These are phyloP conservation scores for Crenuchus spilurus DNA, from an alignment of 2,797 vertebrate species.

Conservation along the genomic window DNA sequence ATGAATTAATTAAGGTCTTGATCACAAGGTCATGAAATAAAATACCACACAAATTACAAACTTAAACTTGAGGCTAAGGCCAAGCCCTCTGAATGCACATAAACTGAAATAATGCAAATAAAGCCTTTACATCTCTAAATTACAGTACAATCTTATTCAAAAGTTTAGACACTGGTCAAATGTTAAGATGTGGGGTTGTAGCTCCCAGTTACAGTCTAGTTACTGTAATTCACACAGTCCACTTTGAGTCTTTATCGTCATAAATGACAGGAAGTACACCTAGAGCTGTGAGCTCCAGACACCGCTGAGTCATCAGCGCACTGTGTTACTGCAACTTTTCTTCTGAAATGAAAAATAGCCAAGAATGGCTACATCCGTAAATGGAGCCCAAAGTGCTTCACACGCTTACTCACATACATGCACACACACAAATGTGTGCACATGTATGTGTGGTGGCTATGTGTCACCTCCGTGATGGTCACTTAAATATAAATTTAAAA, in stretches of 20 bases:
- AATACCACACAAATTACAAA: too few relatives aligned
- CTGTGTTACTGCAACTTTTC: conserved; percentile 1
- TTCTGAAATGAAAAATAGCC: not conserved
- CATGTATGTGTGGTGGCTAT: not conserved
- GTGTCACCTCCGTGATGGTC: not conserved
- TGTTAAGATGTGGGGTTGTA: too few relatives aligned
- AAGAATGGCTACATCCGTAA: not conserved
- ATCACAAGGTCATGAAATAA: too few relatives aligned
- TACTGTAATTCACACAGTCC: not conserved
- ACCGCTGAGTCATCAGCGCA: conserved; percentile 19
- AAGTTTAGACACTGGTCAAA: too few relatives aligned
- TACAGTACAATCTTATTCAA: too few relatives aligned
- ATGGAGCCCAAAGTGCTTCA: not conserved
- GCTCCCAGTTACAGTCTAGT: not conserved
- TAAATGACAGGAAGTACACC: conserved; percentile 7
- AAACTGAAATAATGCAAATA: too few relatives aligned
- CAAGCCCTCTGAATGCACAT: too few relatives aligned
- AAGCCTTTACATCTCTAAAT: too few relatives aligned
- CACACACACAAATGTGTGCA: not conserved
- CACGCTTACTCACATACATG: not conserved
- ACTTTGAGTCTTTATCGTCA: not conserved
- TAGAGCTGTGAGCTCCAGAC: conserved; percentile 2
- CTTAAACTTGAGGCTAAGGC: too few relatives aligned
- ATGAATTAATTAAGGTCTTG: too few relatives aligned
- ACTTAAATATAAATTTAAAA: not conserved